phyloP scores from a whole-genome alignment of 2,113 vertebrate genomes.

The Meles meles region DNA sequence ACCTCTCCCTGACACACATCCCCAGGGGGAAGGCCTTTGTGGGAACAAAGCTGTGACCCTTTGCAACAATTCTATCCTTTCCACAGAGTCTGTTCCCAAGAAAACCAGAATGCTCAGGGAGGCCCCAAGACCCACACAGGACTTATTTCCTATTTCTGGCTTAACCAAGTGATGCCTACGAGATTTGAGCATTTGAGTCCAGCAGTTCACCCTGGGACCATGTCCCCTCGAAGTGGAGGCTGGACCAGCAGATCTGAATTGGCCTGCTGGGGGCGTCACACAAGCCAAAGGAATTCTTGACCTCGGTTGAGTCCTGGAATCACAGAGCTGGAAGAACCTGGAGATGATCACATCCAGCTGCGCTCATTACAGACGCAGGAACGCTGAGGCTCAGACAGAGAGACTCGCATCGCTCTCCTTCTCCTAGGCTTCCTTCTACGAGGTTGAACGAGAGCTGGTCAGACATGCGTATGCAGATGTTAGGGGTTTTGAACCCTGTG shows the following conservation, averaged over 20 bases:
- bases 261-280: background rate
- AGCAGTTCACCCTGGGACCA: background rate
- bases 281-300: background rate
- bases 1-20: background rate
- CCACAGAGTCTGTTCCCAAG: background rate
- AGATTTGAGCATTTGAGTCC: background rate
- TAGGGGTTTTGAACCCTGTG: too few species aligned
- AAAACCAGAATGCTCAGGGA: background rate
- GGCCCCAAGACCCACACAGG: background rate
- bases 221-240: background rate
- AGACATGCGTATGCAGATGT: rapidly evolving
- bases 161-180: background rate
- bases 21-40: background rate
- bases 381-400: background rate
- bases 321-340: background rate
- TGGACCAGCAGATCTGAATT: background rate
- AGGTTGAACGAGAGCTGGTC: background rate
- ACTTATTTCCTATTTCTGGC: background rate
- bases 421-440: background rate
- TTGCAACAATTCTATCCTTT: background rate
- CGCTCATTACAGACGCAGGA: background rate
- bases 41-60: background rate
- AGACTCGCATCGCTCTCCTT: background rate
- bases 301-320: background rate
- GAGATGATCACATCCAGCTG: background rate